Evolutionary conservation across 1,140 invertebrate genomes (phyloP), one percentile per base, ranked within the genome.

Genomic region (Holcopasites calliopsidis): DNA sequence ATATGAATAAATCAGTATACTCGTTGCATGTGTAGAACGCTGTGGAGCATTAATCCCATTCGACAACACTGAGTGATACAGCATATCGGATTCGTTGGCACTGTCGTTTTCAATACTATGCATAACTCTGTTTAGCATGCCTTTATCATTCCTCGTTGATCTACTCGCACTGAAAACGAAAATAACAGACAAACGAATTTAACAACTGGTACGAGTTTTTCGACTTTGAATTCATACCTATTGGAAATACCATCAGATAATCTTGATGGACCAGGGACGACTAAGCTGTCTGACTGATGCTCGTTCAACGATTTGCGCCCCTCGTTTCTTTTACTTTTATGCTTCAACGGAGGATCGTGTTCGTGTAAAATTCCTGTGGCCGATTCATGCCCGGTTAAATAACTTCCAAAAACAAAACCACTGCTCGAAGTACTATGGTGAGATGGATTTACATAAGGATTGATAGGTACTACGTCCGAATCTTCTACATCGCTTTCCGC

Each of bases 401-500:
- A 83, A 54, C 60, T 69, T 55, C 73, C 73, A 77, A 80, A 87
- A 42, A 84, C 72, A 79, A 80, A 82, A 84, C 79, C 82, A 55
- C 65, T 87, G 18, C 80, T 76, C 13, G 86, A 66, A 55, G 73
- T 65, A 72, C 79, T 72, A 54, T 82, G 83, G 65, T 79, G 85
- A 21, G 80, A 47, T 76, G 86, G 84, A 77, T 79, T 85, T 69
- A 86, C 69, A 85, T 86, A 88, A 73, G 82, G 57, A 49, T 84
- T 80, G 58, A 87, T 79, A 73, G 89, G 78, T 44, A 84, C 80
- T 76, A 90, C 83, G 52, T 92, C 90, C 52, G 87, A 88, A 47
- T 92, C 91, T 75, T 92, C 92, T 16, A 91, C 89, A 76, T 92
- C 92, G 75, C 92, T 92, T 55, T 92, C 92, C 26, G 92, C 92